phyloP scores from a whole-genome alignment of 2,113 vertebrate species.

The Numenius arquata region DNA sequence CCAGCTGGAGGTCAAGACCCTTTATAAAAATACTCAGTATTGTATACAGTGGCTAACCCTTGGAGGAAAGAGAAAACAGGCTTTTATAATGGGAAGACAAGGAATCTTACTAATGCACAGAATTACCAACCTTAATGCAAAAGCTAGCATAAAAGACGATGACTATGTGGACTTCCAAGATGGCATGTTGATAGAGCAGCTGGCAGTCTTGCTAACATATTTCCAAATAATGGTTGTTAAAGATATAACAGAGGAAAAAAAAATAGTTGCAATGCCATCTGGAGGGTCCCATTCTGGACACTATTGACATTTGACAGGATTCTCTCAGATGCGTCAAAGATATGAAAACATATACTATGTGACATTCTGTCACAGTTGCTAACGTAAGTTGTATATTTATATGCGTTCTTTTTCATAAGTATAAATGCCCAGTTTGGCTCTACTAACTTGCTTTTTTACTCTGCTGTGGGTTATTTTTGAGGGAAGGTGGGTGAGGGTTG shows the following conservation, averaged over 20 bases:
- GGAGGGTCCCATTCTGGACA: not conserved
- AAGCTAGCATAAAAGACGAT: not conserved
- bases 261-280: not conserved
- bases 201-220: not conserved
- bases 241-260: not conserved
- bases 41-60: not conserved
- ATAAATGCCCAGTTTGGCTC: not conserved
- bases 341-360: not conserved
- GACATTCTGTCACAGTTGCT: not conserved
- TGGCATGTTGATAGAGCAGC: not conserved
- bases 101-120: not conserved
- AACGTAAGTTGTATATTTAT: not conserved
- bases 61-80: not conserved
- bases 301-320: not conserved
- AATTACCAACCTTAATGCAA: not conserved
- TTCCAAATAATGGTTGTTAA: not conserved
- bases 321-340: accelerated
- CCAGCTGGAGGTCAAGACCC: not conserved
- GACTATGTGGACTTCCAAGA: not conserved
- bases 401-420: not conserved
- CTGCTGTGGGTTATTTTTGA: not conserved
- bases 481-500: not conserved
- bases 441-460: not conserved
- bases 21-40: not conserved
- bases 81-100: not conserved